Evolutionary conservation across 2,113 vertebrate genomes (phyloP).

Genomic region (Vimba vimba): DNA sequence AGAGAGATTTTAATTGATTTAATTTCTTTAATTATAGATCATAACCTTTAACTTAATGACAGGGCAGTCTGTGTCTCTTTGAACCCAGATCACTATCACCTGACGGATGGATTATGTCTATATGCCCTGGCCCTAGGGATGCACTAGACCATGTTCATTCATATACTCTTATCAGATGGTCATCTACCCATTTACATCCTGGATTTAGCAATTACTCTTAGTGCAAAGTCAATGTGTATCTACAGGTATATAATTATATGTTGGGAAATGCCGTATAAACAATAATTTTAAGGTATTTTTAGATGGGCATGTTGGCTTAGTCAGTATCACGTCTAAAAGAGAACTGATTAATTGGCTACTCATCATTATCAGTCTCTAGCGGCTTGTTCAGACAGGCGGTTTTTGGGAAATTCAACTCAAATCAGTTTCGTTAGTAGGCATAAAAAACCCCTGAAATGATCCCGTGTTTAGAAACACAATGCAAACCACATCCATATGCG

Average conservation of each 20-base stretch:
- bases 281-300: neutral
- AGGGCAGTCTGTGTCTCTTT: slow-evolving; percentile 68
- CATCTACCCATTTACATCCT: slow-evolving; percentile 46
- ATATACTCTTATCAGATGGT: slow-evolving; percentile 34
- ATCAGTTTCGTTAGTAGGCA: neutral
- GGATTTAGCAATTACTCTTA: slow-evolving; percentile 14
- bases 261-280: slow-evolving; percentile 10
- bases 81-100: slow-evolving; percentile 67
- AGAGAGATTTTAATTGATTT: slow-evolving; percentile 71
- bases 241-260: slow-evolving; percentile 32
- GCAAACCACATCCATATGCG: neutral
- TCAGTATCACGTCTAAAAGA: slow-evolving; percentile 3
- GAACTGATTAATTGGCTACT: slow-evolving; percentile 11
- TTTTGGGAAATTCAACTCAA: slow-evolving; percentile 4
- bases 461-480: neutral
- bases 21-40: slow-evolving; percentile 72
- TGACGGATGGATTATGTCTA: slow-evolving; percentile 65
- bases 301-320: neutral
- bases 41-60: slow-evolving; percentile 72
- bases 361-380: neutral
- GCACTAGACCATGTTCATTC: slow-evolving; percentile 58
- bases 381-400: neutral
- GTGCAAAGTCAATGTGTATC: slow-evolving; percentile 3
- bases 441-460: neutral
- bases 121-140: slow-evolving; percentile 54